Percentiles rank a stretch among this genome's conserved stretches.
Evolutionary conservation across 2,797 vertebrate species (phyloP).

Genomic region (Periophthalmus magnuspinnatus): DNA sequence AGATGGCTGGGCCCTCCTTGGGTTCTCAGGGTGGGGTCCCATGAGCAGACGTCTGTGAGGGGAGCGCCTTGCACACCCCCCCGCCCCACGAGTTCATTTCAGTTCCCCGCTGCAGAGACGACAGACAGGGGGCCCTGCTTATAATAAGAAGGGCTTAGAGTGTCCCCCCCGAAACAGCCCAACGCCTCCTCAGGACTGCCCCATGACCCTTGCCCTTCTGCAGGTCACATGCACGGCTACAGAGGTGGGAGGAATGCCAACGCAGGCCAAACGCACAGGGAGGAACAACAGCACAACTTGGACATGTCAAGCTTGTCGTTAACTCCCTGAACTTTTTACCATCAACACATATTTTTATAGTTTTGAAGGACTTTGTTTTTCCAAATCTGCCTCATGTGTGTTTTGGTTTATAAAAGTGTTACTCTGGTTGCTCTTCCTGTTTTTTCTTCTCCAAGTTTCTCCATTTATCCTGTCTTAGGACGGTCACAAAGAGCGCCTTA

Average conservation of each 20-base stretch:
- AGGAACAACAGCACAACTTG: constrained; percentile 12
- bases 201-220: constrained; percentile 55
- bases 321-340: background rate
- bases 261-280: constrained; percentile 10
- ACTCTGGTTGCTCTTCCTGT: too few relatives aligned
- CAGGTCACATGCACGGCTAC: constrained; percentile 61
- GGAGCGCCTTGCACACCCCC: constrained; percentile 42
- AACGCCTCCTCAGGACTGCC: constrained; percentile 53
- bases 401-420: background rate
- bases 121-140: constrained; percentile 50
- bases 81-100: constrained; percentile 74
- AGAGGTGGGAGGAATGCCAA: constrained; percentile 61
- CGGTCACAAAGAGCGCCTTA: background rate
- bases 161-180: constrained; percentile 32
- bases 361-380: background rate
- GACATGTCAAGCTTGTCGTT: constrained; percentile 1
- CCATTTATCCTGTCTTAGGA: background rate
- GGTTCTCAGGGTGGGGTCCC: constrained; percentile 63
- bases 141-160: constrained; percentile 68
- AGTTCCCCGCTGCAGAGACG: constrained; percentile 58
- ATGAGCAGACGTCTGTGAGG: constrained; percentile 67
- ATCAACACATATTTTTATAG: background rate
- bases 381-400: background rate
- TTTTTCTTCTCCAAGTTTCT: too few relatives aligned
- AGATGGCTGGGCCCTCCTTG: constrained; percentile 76